Conservation (phyloP, 35 echinoderm and acorn worm genomes). For the Heliocidaris erythrogramma region DNA sequence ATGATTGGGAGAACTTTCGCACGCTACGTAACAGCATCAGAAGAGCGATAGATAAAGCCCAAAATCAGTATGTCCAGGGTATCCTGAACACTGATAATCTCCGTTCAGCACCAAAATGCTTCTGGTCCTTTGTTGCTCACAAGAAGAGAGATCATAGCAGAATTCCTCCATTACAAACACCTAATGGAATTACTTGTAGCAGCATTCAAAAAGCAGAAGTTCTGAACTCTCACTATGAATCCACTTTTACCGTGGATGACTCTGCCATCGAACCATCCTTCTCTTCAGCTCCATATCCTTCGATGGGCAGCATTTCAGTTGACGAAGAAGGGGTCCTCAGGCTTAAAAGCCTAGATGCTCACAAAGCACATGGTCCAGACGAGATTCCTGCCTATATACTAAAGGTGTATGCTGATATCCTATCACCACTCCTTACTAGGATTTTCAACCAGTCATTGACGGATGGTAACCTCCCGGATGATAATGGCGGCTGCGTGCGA, state of each 20-base stretch:
- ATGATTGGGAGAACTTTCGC: constrained; percentile 57
- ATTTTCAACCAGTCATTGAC: constrained; percentile 64
- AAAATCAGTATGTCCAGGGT: not conserved
- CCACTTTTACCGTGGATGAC: constrained; percentile 23
- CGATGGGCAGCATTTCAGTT: constrained; percentile 19
- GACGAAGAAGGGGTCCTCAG: constrained; percentile 33
- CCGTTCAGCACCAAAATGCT: constrained; percentile 7
- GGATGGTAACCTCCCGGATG: constrained; percentile 51
- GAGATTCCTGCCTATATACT: constrained; percentile 44
- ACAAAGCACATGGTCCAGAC: constrained; percentile 48
- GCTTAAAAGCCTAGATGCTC: constrained; percentile 29
- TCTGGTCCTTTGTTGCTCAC: not conserved
- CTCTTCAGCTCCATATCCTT: constrained; percentile 18
- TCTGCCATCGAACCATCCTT: not conserved
- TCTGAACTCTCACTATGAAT: constrained; percentile 10
- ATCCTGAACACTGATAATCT: constrained; percentile 41
- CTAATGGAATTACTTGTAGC: not conserved
- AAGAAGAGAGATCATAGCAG: constrained; percentile 50
- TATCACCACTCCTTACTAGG: constrained; percentile 29
- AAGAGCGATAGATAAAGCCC: constrained; percentile 45
- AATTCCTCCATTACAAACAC: constrained; percentile 9
- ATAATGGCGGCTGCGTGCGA: too few species aligned
- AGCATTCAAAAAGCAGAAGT: not conserved
- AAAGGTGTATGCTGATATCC: constrained; percentile 26
- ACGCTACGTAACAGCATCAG: constrained; percentile 40